phyloP scores from a whole-genome alignment of 2,888 invertebrate species.

The Agonopterix subpropinquella region DNA sequence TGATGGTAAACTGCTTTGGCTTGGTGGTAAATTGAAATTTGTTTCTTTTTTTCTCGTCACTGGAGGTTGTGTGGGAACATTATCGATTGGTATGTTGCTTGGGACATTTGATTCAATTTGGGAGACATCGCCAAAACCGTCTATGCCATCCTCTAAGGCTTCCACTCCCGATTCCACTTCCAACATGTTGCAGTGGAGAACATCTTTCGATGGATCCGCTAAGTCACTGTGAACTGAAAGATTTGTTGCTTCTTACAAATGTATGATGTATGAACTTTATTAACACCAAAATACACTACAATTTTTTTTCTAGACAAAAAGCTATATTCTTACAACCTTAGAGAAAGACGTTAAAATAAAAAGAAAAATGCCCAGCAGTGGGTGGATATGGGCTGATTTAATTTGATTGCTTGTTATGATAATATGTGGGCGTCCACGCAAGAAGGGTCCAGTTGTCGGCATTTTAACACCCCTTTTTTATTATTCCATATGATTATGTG shows the following conservation, averaged over 20 bases:
- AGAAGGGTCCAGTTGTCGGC: too few relatives aligned
- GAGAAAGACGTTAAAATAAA: neutral
- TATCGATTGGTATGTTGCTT: constrained; percentile 23
- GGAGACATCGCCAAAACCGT: constrained; percentile 44
- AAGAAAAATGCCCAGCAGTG: too few relatives aligned
- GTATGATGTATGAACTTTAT: too few relatives aligned
- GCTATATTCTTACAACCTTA: neutral
- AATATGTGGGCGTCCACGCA: too few relatives aligned
- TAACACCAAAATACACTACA: too few relatives aligned
- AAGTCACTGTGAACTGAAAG: constrained; percentile 38
- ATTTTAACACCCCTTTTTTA: too few relatives aligned
- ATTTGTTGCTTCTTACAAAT: too few relatives aligned
- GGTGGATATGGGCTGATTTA: too few relatives aligned
- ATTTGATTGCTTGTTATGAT: neutral
- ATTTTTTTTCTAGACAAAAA: too few relatives aligned
- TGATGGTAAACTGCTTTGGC: constrained; percentile 29
- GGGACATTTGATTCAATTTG: constrained; percentile 20
- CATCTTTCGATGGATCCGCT: constrained; percentile 37
- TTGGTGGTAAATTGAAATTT: constrained; percentile 47
- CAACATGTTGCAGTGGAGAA: constrained; percentile 36
- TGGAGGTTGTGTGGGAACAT: constrained; percentile 17
- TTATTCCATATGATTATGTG: too few relatives aligned
- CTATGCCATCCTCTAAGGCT: constrained; percentile 64
- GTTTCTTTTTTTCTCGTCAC: constrained; percentile 14
- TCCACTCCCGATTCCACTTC: constrained; percentile 73